Percentiles rank a stretch among this genome's conserved stretches.
These are phyloP conservation scores for Salvelinus namaycush DNA, from an alignment of 2,113 vertebrate species.

Conservation along the genomic window DNA sequence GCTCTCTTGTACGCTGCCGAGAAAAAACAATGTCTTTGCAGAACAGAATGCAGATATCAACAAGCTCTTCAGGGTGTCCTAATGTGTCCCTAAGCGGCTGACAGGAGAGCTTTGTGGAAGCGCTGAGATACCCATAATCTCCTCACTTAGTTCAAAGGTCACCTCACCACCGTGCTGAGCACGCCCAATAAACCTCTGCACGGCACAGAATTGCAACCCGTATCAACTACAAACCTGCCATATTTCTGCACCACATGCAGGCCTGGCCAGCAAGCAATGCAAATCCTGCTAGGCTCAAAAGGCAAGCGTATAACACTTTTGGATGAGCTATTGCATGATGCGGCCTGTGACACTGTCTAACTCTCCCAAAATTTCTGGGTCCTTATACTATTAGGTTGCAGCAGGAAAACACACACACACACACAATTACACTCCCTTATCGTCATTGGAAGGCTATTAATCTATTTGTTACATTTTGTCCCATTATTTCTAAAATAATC, in stretches of 20 bases:
- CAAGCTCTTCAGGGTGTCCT: constrained; percentile 43
- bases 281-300: too few relatives aligned
- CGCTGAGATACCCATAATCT: constrained; percentile 58
- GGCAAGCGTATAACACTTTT: too few relatives aligned
- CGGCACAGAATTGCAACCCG: neutral
- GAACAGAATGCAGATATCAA: constrained; percentile 35
- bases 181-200: constrained; percentile 43
- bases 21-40: neutral
- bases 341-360: neutral
- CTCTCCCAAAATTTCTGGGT: constrained; percentile 33
- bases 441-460: constrained; percentile 69
- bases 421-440: constrained; percentile 31
- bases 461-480: constrained; percentile 79
- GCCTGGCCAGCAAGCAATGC: too few relatives aligned
- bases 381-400: constrained; percentile 25
- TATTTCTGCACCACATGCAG: constrained; percentile 36
- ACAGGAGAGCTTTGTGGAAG: constrained; percentile 66
- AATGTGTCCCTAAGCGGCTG: constrained; percentile 61
- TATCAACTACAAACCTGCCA: neutral
- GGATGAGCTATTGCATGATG: too few relatives aligned
- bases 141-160: constrained; percentile 55
- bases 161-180: constrained; percentile 56
- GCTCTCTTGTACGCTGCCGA: constrained; percentile 9
- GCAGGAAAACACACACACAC: constrained; percentile 29
- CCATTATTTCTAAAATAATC: constrained; percentile 86